Conservation (phyloP, 1,140 invertebrate genomes). For the Acromyrmex charruanus region DNA sequence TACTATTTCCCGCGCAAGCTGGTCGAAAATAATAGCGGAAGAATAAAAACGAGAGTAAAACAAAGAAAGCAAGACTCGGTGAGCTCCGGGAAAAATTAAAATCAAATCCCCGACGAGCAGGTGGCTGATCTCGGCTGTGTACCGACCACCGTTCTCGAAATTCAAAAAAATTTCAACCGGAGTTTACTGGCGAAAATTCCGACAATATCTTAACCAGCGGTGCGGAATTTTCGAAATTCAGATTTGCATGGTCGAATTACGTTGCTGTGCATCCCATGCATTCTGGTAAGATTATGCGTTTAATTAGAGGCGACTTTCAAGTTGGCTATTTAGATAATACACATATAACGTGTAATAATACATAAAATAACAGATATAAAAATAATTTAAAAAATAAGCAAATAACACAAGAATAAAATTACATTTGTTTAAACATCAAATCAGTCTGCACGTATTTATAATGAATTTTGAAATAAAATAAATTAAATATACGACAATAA, state of each 20-base stretch:
- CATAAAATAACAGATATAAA: neutral
- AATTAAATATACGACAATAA: neutral
- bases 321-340: neutral
- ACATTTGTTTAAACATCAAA: neutral
- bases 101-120: constrained; percentile 36
- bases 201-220: constrained; percentile 8
- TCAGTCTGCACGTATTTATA: neutral
- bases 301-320: neutral
- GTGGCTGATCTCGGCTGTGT: neutral
- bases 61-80: neutral
- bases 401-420: neutral
- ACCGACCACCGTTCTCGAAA: constrained; percentile 21
- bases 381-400: neutral
- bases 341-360: neutral
- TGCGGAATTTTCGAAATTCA: constrained; percentile 52
- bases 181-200: constrained; percentile 41
- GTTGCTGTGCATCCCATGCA: neutral
- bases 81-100: constrained; percentile 49
- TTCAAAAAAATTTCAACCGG: constrained; percentile 36
- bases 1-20: neutral
- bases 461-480: neutral
- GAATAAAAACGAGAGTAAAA: neutral
- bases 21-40: constrained; percentile 37
- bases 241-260: neutral
- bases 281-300: neutral